Conservation (phyloP, 2,797 vertebrate genomes). For the Cirrhinus mrigala region DNA sequence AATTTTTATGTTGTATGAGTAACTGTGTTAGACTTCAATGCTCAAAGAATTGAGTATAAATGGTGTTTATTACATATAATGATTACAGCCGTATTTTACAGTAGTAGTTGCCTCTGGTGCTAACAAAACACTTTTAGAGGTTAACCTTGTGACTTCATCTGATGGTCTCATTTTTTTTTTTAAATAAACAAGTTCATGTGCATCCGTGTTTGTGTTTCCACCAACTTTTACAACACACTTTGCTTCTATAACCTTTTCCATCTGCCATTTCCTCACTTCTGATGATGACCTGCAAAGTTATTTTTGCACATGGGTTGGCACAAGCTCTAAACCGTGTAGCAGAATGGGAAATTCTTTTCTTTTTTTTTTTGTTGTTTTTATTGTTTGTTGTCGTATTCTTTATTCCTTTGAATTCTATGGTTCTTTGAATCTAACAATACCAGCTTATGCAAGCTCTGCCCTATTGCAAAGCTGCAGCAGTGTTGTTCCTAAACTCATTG, state of each 20-base stretch:
- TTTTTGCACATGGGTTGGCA: not conserved
- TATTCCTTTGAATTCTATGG: not conserved
- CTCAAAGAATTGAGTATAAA: not conserved
- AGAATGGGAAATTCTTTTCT: not conserved
- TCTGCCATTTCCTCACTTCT: conserved; percentile 37
- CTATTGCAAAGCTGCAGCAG: not conserved
- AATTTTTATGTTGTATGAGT: not conserved
- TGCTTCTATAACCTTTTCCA: conserved; percentile 46
- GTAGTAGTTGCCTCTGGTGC: not conserved
- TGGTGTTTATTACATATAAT: not conserved
- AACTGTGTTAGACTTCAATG: not conserved
- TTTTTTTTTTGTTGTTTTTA: not conserved
- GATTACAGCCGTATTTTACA: not conserved
- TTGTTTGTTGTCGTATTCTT: not conserved
- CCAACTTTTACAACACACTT: conserved; percentile 6
- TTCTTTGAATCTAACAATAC: conserved; percentile 14
- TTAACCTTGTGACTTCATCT: not conserved
- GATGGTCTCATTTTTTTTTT: not conserved
- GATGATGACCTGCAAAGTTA: not conserved
- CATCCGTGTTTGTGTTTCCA: conserved; percentile 40
- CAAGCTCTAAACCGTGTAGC: not conserved
- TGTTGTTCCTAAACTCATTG: not conserved
- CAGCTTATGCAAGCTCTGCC: not conserved
- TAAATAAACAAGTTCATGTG: not conserved
- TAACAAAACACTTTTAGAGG: not conserved